These are phyloP conservation scores for Vidua chalybeata DNA, from an alignment of 2,113 vertebrate species.

Conservation along the genomic window DNA sequence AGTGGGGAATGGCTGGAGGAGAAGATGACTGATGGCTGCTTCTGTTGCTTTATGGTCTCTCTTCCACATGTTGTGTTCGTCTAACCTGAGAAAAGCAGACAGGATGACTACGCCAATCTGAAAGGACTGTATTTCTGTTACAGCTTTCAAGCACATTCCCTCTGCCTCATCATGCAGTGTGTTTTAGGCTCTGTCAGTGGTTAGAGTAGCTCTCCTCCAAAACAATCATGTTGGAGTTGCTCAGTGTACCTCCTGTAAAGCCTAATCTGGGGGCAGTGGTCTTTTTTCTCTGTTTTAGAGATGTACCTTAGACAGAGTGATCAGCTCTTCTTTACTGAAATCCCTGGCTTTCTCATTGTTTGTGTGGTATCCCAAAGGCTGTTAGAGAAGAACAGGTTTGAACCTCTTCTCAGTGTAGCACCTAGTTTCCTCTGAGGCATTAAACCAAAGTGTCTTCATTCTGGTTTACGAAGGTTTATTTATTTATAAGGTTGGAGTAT, in stretches of 20 bases:
- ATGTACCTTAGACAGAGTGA: neutral
- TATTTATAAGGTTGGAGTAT: neutral
- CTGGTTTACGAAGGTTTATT: neutral
- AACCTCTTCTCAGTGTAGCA: neutral
- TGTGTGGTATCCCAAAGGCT: neutral
- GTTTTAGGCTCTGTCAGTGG: neutral
- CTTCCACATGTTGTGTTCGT: neutral
- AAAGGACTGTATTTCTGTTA: neutral
- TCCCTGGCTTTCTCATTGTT: neutral
- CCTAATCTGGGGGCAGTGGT: neutral
- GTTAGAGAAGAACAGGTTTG: neutral
- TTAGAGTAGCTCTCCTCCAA: neutral
- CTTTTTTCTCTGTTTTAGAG: neutral
- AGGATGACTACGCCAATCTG: neutral
- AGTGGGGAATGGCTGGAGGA: neutral
- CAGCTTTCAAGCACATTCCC: neutral
- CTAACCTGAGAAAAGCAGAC: neutral
- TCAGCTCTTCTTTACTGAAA: neutral
- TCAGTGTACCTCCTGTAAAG: neutral
- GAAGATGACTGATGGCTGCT: neutral
- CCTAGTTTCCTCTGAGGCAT: neutral
- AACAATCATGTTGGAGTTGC: neutral
- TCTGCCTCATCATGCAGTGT: fast-evolving
- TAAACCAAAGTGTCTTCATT: neutral
- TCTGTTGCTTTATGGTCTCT: neutral